Conservation (phyloP, 2,888 invertebrate genomes). For the Aproaerema taeniolella region DNA sequence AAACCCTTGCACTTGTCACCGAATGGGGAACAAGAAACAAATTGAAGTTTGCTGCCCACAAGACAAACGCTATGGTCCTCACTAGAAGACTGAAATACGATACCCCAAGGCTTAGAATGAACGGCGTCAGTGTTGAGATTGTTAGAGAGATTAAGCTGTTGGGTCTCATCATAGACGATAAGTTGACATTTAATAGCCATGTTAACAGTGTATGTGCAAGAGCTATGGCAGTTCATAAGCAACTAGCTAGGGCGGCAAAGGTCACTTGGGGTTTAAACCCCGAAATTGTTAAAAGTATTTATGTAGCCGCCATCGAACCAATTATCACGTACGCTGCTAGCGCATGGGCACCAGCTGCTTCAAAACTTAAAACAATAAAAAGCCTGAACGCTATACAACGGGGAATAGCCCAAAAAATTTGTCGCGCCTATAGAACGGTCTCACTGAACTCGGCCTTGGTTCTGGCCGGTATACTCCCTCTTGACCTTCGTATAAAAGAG, state of each 20-base stretch:
- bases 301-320: conserved; percentile 19
- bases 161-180: conserved; percentile 6
- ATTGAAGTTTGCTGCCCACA: not conserved
- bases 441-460: too few species aligned
- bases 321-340: conserved; percentile 18
- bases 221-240: conserved; percentile 10
- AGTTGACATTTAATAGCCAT: conserved; percentile 10
- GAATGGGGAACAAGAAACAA: not conserved
- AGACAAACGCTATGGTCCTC: not conserved
- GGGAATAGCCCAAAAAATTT: too few species aligned
- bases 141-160: conserved; percentile 1
- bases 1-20: not conserved
- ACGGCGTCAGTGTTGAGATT: not conserved
- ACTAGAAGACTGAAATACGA: not conserved
- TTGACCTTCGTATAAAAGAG: too few species aligned
- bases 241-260: not conserved
- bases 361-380: too few species aligned
- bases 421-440: too few species aligned
- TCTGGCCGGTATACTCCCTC: too few species aligned
- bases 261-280: conserved; percentile 14
- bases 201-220: not conserved
- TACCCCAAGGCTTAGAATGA: not conserved
- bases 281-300: conserved; percentile 11
- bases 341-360: conserved; percentile 12
- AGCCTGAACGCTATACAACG: too few species aligned